Conservation (phyloP, 2,797 vertebrate genomes). For the Danio choprae region DNA sequence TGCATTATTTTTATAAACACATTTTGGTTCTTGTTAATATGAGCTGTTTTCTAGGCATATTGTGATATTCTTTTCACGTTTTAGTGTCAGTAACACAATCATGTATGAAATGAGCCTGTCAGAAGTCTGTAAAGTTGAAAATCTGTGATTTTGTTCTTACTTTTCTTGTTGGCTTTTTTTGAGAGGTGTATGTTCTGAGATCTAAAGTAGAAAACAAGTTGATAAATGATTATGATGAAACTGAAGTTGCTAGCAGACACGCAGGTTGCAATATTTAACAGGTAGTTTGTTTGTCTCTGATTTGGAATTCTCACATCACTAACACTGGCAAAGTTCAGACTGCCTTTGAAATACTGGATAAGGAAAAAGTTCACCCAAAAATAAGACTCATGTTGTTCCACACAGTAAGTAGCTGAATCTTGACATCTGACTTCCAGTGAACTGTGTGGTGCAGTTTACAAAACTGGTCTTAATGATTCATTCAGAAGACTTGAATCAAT, state of each 20-base stretch:
- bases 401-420: not conserved
- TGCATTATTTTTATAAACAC: not conserved
- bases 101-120: not conserved
- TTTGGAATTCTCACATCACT: not conserved
- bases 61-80: not conserved
- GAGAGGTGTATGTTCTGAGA: not conserved
- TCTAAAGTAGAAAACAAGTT: not conserved
- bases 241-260: not conserved
- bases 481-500: not conserved
- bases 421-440: not conserved
- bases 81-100: not conserved
- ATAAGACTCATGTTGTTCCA: not conserved
- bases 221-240: not conserved
- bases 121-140: not conserved
- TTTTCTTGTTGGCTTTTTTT: not conserved
- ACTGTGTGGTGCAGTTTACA: not conserved
- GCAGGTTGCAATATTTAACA: not conserved
- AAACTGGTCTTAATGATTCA: not conserved
- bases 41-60: not conserved
- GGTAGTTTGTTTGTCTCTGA: not conserved
- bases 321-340: not conserved
- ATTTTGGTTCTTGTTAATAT: not conserved
- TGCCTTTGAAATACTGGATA: conserved; percentile 6
- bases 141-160: not conserved
- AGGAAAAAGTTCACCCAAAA: conserved; percentile 6